phyloP scores from a whole-genome alignment of 2,888 invertebrate genomes.

The Limnephilus auricula region DNA sequence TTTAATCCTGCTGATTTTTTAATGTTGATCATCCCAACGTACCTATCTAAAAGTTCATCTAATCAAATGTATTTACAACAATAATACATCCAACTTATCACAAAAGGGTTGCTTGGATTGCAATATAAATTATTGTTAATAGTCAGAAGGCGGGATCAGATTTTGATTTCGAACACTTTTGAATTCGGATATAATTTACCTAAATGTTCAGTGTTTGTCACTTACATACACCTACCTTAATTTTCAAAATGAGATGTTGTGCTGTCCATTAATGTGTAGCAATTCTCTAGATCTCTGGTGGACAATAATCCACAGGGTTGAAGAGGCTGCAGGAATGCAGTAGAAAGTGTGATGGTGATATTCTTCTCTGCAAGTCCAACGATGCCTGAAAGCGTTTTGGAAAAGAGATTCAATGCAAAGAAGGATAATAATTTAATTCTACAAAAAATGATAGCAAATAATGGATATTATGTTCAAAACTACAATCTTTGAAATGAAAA shows the following conservation, averaged over 20 bases:
- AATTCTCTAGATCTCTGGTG: neutral
- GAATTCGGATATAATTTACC: neutral
- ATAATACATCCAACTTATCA: neutral
- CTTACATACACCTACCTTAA: neutral
- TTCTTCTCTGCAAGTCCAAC: neutral
- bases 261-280: neutral
- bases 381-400: neutral
- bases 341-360: neutral
- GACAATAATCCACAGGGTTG: neutral
- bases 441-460: neutral
- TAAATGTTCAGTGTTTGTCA: neutral
- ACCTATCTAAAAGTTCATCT: too few species aligned
- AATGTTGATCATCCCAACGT: too few species aligned
- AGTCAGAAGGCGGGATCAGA: too few species aligned
- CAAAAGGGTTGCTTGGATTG: neutral
- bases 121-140: too few species aligned
- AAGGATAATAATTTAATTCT: neutral
- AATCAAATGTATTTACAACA: too few species aligned
- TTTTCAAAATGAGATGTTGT: neutral
- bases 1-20: neutral
- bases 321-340: neutral
- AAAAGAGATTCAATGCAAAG: neutral
- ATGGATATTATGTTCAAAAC: too few species aligned
- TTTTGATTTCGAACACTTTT: too few species aligned
- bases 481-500: too few species aligned